Conservation (phyloP, 2,797 vertebrate species). For the Cirrhinus molitorella region DNA sequence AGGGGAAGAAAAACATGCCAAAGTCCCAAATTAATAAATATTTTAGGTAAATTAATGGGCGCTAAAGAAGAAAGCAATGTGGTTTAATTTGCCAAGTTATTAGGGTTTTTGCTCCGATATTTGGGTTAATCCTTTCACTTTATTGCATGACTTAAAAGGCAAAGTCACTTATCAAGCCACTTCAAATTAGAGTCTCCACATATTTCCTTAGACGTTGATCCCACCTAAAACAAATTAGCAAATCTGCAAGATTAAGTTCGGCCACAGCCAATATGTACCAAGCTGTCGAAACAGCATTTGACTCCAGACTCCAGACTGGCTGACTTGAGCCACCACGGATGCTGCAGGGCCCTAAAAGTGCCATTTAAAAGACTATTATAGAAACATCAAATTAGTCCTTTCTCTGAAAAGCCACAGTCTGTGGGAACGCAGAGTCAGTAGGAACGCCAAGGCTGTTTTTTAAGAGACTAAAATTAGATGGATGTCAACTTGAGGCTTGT, state of each 20-base stretch:
- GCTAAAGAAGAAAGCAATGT: not conserved
- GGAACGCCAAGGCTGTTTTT: slow-evolving; percentile 57
- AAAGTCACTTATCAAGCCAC: not conserved
- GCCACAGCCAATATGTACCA: slow-evolving; percentile 16
- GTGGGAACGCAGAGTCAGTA: slow-evolving; percentile 59
- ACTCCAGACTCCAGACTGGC: slow-evolving; percentile 50
- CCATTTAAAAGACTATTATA: slow-evolving; percentile 64
- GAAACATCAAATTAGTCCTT: slow-evolving; percentile 64
- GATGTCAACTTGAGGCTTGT: not conserved
- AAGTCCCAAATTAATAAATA: not conserved
- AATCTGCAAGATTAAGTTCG: slow-evolving; percentile 12
- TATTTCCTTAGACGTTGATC: not conserved
- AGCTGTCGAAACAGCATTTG: slow-evolving; percentile 17
- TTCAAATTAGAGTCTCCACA: not conserved
- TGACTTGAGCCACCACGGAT: slow-evolving; percentile 32
- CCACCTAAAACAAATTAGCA: not conserved
- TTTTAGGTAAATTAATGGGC: not conserved
- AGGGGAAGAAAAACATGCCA: not conserved
- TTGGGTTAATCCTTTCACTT: not conserved
- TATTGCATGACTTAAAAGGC: not conserved
- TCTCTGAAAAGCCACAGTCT: slow-evolving; percentile 75
- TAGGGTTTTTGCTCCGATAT: not conserved
- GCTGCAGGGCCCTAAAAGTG: slow-evolving; percentile 50
- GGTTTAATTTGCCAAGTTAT: not conserved
- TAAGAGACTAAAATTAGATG: slow-evolving; percentile 35